phyloP scores from a whole-genome alignment of 1,140 invertebrate genomes.

The Patella vulgata region DNA sequence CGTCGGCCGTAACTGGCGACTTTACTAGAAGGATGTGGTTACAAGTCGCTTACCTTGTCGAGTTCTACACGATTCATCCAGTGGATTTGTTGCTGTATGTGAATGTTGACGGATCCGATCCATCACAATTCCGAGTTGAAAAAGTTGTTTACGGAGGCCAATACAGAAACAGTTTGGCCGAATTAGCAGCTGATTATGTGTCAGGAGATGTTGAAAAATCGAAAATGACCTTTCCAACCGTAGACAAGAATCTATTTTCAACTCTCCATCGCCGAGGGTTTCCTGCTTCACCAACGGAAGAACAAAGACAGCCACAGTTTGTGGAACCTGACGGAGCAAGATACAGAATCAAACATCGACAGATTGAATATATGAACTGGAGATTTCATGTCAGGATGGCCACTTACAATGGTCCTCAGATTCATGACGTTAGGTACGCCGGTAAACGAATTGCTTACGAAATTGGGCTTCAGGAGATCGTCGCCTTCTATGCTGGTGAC shows the following conservation, averaged over 20 bases:
- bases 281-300: conserved; percentile 21
- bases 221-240: conserved; percentile 27
- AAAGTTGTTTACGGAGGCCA: conserved; percentile 33
- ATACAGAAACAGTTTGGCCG: conserved; percentile 27
- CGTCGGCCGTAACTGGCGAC: conserved; percentile 44
- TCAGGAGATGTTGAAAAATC: conserved; percentile 40
- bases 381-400: conserved; percentile 52
- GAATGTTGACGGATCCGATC: conserved; percentile 32
- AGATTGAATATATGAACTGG: conserved; percentile 54
- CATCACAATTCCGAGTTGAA: conserved; percentile 27
- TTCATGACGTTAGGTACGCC: conserved; percentile 46
- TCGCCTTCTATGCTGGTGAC: conserved; percentile 46
- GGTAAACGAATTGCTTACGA: conserved; percentile 51
- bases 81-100: conserved; percentile 49
- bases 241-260: conserved; percentile 29
- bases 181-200: conserved; percentile 30
- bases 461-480: conserved; percentile 47
- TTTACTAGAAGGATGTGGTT: conserved; percentile 44
- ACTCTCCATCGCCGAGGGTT: conserved; percentile 28
- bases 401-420: conserved; percentile 37
- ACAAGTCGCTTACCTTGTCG: conserved; percentile 42
- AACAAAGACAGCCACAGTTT: conserved; percentile 25
- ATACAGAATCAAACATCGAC: conserved; percentile 41
- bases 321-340: conserved; percentile 54
- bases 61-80: conserved; percentile 45